Base-by-base conservation (phyloP, 1,140 invertebrate genomes). In the Magallana ariakensis region DNA sequence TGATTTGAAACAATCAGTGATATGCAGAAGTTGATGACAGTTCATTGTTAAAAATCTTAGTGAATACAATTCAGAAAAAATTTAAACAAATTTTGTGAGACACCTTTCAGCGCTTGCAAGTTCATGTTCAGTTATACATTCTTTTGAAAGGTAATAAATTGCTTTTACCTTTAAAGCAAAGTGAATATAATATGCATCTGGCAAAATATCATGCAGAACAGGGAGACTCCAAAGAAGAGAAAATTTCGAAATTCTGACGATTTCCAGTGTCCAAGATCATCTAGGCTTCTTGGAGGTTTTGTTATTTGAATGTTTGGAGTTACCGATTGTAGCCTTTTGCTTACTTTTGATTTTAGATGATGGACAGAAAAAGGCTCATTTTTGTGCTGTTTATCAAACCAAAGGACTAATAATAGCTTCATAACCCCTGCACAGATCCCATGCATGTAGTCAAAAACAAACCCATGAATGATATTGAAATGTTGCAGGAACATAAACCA, bases 391-490 rank as follows among this genome's bases (percentile, higher is more conserved):
- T 66, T 13, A 19, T 46, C 22, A 66, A 89, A 81, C 88, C 86
- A 89, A 0, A 89, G 53, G 7, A 33, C 58, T 57, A 89, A 53
- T n/a, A 89, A 83, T 13, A 85, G n/a, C 46, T 89, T 89, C 33
- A 84, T 87, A 15, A 87, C 26, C 22, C 88, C 88, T 22, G 87
- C 75, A 19, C 87, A 80, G 0, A 86, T 84, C 15, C 88, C 88
- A 87, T 89, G 88, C 86, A 89, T 89, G 62, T 89, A 89, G 53
- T 89, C 88, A 8, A 87, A 83, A 19, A 57, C 33, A 46, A 60
- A 57, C 5, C 83, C 62, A 57, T 46, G 13, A 15, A 84, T 81
- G 54, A 85, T 56, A 58, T 84, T n/a, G 56, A 56, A 85, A 66
- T 46, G 55, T 13, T 54, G 10, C 3, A 89, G 26, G 1, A 57